Evolutionary conservation across 2,888 invertebrate genomes (phyloP).

Genomic region (Parnassius orleans): DNA sequence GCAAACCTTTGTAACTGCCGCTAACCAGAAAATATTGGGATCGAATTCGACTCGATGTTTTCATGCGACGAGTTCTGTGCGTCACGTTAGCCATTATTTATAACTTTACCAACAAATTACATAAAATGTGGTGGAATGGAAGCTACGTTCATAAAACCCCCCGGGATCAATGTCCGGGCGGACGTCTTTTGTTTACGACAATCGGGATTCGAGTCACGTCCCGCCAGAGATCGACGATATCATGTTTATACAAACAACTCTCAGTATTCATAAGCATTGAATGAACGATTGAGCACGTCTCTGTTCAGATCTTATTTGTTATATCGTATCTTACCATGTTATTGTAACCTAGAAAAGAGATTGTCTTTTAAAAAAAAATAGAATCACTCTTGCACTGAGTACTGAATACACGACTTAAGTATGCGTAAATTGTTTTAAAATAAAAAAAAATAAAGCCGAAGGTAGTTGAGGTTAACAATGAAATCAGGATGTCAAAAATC

Average conservation of each 20-base stretch:
- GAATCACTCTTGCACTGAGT: background rate
- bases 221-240: conserved; percentile 26
- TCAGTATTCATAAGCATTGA: conserved; percentile 11
- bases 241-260: conserved; percentile 22
- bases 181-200: conserved; percentile 21
- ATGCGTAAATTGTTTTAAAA: too few species aligned
- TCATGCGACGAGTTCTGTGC: background rate
- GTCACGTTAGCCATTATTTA: background rate
- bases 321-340: conserved; percentile 1
- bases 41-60: background rate
- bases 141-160: conserved; percentile 6
- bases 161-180: conserved; percentile 15
- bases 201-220: conserved; percentile 28
- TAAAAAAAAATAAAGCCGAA: too few species aligned
- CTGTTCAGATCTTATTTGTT: conserved; percentile 2
- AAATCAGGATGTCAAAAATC: too few species aligned
- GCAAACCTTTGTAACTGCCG: background rate
- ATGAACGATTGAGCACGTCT: conserved; percentile 14
- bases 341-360: background rate
- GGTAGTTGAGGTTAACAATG: too few species aligned
- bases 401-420: too few species aligned
- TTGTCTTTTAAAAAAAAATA: too few species aligned
- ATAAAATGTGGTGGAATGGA: conserved; percentile 4
- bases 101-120: conserved; percentile 4
- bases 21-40: background rate